phyloP scores from a whole-genome alignment of 2,888 invertebrate species.

The Drosophila nr. perissopoda region DNA sequence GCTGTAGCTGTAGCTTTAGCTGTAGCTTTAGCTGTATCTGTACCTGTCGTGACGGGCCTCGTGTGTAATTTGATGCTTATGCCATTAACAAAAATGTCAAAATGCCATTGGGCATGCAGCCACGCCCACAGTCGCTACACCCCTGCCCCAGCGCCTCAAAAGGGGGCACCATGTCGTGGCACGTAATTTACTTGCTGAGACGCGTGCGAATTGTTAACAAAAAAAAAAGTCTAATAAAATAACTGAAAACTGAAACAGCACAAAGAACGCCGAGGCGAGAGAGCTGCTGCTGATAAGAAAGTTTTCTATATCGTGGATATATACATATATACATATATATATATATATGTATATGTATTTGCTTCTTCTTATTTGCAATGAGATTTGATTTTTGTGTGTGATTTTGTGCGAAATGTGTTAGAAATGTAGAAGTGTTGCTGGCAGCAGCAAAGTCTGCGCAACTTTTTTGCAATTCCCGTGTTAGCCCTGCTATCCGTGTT shows the following conservation, averaged over 20 bases:
- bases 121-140: slow-evolving; percentile 12
- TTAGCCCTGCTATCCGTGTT: not conserved
- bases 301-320: slow-evolving; percentile 14
- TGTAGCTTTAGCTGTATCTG: slow-evolving; percentile 3
- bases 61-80: slow-evolving; percentile 77
- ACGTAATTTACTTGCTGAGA: slow-evolving; percentile 71
- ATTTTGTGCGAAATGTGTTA: slow-evolving; percentile 45
- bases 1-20: no score
- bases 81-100: slow-evolving; percentile 80
- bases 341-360: not conserved
- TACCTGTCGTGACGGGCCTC: slow-evolving; percentile 25
- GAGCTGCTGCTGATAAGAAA: slow-evolving; percentile 52
- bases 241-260: slow-evolving; percentile 9
- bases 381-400: slow-evolving; percentile 51
- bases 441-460: slow-evolving; percentile 1
- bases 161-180: slow-evolving; percentile 41
- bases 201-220: slow-evolving; percentile 65
- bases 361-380: slow-evolving; percentile 30
- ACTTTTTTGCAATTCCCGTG: slow-evolving; percentile 18
- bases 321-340: not conserved
- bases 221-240: slow-evolving; percentile 17
- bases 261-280: not conserved
- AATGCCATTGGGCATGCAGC: slow-evolving; percentile 72
- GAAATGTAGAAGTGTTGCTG: not conserved
- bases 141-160: slow-evolving; percentile 5